Percentiles rank a stretch among this genome's conserved stretches.
These are phyloP conservation scores for Sporophila hypoxantha DNA, from an alignment of 2,113 vertebrate genomes.

Conservation along the genomic window DNA sequence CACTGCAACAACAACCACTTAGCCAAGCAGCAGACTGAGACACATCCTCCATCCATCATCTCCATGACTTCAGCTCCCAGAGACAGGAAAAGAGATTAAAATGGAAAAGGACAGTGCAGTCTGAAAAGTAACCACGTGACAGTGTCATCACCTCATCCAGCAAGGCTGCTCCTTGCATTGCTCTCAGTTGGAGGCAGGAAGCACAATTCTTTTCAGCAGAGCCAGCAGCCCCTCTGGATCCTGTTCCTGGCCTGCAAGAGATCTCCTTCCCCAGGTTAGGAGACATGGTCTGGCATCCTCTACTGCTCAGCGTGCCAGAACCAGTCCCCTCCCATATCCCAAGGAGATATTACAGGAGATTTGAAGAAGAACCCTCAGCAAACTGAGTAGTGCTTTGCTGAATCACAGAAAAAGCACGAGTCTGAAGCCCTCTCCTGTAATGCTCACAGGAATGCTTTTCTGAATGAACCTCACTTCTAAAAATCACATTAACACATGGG, in stretches of 20 bases:
- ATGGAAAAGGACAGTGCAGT: not conserved
- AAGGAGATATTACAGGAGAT: not conserved
- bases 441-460: not conserved
- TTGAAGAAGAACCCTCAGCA: not conserved
- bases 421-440: not conserved
- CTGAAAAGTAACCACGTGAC: not conserved
- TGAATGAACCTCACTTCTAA: not conserved
- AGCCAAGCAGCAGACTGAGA: not conserved
- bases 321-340: not conserved
- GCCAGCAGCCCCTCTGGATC: not conserved
- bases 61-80: constrained; percentile 2
- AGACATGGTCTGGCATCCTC: not conserved
- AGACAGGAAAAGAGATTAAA: constrained; percentile 45
- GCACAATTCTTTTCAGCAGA: not conserved
- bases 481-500: not conserved
- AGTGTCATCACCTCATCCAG: not conserved
- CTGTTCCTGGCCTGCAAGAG: not conserved
- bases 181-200: not conserved
- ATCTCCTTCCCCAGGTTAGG: not conserved
- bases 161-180: not conserved
- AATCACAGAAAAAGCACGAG: not conserved
- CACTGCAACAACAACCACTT: not conserved
- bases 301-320: not conserved
- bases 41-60: not conserved
- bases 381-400: not conserved